phyloP scores from a whole-genome alignment of 2,797 vertebrate species.

The Euphonia xanthogaster region DNA sequence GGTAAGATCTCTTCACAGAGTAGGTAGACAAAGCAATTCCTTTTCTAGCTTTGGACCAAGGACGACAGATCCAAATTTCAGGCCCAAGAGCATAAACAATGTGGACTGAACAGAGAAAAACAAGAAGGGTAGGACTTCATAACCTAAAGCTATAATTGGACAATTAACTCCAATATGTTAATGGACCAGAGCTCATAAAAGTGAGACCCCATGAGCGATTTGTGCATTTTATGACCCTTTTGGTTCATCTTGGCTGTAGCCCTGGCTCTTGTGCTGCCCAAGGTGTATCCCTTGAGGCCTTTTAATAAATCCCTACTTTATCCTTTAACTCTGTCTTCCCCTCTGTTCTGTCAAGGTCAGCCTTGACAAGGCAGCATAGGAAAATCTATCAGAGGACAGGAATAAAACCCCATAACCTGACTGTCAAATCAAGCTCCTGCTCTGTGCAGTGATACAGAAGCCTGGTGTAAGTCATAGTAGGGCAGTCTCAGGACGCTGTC shows the following conservation, averaged over 20 bases:
- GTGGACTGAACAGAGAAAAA: not conserved
- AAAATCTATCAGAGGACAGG: not conserved
- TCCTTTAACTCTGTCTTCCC: not conserved
- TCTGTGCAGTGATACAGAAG: not conserved
- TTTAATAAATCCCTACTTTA: not conserved
- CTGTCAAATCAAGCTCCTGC: not conserved
- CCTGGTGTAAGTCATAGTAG: not conserved
- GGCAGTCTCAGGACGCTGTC: accelerated
- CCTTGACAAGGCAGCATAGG: not conserved
- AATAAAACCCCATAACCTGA: not conserved
- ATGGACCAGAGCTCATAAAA: not conserved
- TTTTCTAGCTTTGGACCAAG: not conserved
- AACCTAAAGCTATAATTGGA: not conserved
- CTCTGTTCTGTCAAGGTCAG: not conserved
- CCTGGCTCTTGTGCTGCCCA: not conserved
- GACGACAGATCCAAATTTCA: not conserved
- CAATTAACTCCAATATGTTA: not conserved
- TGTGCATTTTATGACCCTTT: not conserved
- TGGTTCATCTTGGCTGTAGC: not conserved
- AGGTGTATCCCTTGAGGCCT: not conserved
- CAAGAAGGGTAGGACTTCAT: not conserved
- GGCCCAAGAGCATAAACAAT: not conserved
- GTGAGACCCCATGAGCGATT: not conserved
- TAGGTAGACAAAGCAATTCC: not conserved
- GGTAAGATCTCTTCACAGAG: not conserved